Evolutionary conservation across 2,113 vertebrate genomes (phyloP), one percentile per base, ranked within the genome.

Genomic region (Todiramphus chloris): DNA sequence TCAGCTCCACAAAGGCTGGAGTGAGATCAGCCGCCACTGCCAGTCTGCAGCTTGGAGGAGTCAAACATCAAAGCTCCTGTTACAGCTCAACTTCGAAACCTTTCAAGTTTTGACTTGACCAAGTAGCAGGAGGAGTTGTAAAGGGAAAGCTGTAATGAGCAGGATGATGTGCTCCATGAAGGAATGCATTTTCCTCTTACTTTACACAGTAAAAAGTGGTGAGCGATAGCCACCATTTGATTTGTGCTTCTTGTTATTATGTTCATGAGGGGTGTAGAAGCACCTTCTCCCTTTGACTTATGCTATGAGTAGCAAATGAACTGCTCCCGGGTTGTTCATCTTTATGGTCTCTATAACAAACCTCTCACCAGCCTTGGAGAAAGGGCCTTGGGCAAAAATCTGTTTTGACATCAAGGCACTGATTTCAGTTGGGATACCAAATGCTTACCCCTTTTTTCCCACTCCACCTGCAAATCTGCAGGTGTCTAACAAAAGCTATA

Each of bases 61-160:
- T 35, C 6, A 1, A 66, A 86, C 76, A 91, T 91, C 94, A 95
- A 83, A 94, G 91, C 63, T 90, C 43, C 72, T 24, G 33, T 48
- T 90, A 51, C 87, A 76, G 67, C 68, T 90, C 27, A 0, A 76
- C 93, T 89, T 89, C 79, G 90, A 91, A 95, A 73, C 63, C 53
- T 87, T 83, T 68, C 17, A n/a, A 25, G 67, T 69, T 89, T 69
- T 62, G 83, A 83, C 17, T 19, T 66, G 59, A 24, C 55, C 59
- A 60, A 89, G 63, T 8, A 76, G 58, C 46, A 59, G 66, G 5
- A 86, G 55, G 41, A 87, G 64, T 27, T n/a, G 68, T 53, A n/a
- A 88, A 62, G 53, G 58, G 63, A 62, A 73, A 44, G 63, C 64
- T 33, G 51, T 69, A 20, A 59, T 1, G 14, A 0, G 2, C 44